A percentile compares a stretch with the other conserved stretches of the same genome.
These are phyloP conservation scores for Azorinus chamasolen DNA, from an alignment of 2,888 invertebrate species.

Conservation along the genomic window DNA sequence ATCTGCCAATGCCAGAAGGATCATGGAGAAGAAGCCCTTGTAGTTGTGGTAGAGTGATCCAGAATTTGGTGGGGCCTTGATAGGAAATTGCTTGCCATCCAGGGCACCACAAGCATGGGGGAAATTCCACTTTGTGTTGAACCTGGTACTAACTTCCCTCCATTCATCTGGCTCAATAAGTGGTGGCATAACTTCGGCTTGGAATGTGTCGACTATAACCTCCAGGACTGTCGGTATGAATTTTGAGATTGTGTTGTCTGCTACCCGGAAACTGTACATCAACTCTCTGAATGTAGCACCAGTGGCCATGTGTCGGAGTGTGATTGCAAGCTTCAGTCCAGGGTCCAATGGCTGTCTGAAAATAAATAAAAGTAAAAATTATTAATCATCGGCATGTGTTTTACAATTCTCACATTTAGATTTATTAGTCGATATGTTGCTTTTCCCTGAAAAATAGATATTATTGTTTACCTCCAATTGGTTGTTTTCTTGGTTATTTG, in stretches of 20 bases:
- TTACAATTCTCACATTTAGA: conserved; percentile 38
- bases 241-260: conserved; percentile 43
- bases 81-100: conserved; percentile 29
- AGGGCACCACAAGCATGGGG: conserved; percentile 24
- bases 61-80: conserved; percentile 26
- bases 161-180: conserved; percentile 44
- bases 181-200: conserved; percentile 44
- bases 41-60: conserved; percentile 25
- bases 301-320: conserved; percentile 41
- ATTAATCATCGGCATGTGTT: conserved; percentile 21
- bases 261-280: conserved; percentile 40
- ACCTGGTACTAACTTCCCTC: conserved; percentile 32
- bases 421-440: conserved; percentile 35
- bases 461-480: conserved; percentile 36
- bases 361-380: conserved; percentile 29
- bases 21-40: conserved; percentile 32
- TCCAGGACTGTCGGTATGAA: conserved; percentile 36
- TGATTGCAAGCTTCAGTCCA: conserved; percentile 32
- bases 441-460: conserved; percentile 33
- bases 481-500: conserved; percentile 38
- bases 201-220: conserved; percentile 40
- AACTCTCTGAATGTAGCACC: conserved; percentile 38
- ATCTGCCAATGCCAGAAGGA: conserved; percentile 27
- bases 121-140: conserved; percentile 27
- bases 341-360: conserved; percentile 32